Evolutionary conservation across 2,797 vertebrate species (phyloP), one percentile per base, ranked within the genome.

Genomic region (Anas capensis): DNA sequence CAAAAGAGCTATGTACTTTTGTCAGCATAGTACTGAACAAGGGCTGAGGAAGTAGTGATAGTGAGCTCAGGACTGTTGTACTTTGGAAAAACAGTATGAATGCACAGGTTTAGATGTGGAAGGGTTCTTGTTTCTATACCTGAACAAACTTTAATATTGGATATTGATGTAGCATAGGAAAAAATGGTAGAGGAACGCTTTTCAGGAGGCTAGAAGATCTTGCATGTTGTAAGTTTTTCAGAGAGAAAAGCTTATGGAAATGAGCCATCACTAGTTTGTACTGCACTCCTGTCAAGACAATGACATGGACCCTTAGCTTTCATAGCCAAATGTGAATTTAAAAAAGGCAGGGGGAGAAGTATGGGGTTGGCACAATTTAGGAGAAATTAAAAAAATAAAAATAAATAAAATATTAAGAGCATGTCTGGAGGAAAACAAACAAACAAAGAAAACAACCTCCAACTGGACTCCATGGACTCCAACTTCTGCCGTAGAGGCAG

Each of bases 311-410:
- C 4, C 19, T 78, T 42, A 31, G 6, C 58, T 88, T 76, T 65
- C 42, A 12, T 2, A 26, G 16, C 7, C 19, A 0, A 26, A 68
- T 34, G n/a, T 33, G 26, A 48, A 34, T 26, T 26, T 26, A 36
- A 27, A 51, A 51, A 51, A 27, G 14, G 24, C 5, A 8, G 49
- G 24, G 24, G 26, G 49, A 44, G 49, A 15, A 15, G 49, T 14
- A 51, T 14, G 36, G 10, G 5, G 6, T 3, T 3, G 6, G 23
- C 48, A 49, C 12, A 49, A 48, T n/a, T 18, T 0, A 1, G 7
- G 34, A 68, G 26, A 66, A 12, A 10, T 36, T 36, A 42, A 53
- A 48, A 66, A 90, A 44, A 44, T 10, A 44, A 19, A 44, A 44
- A 44, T 9, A 44, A 44, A 40, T 40, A 40, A 44, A 19, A 44